Percentiles rank a stretch among this genome's conserved stretches.
Conservation (phyloP, 2,888 invertebrate species). For the Troides aeacus region DNA sequence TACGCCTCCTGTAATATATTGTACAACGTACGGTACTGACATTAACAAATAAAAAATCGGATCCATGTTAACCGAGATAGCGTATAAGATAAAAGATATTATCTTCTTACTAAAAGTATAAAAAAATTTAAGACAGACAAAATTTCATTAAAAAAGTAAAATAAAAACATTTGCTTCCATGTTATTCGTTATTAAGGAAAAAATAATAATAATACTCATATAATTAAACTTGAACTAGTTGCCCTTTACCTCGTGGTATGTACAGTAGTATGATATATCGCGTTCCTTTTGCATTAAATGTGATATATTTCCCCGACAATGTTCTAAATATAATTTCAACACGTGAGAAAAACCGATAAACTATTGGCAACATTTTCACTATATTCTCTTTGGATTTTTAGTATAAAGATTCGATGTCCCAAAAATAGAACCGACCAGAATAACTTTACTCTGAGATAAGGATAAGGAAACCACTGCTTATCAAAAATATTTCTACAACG, state of each 20-base stretch:
- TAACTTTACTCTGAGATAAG: conserved; percentile 57
- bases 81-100: no score
- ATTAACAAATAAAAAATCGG: no score
- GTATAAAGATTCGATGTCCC: conserved; percentile 41
- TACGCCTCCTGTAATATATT: no score
- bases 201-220: not conserved
- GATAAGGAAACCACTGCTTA: conserved; percentile 51
- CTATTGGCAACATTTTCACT: conserved; percentile 53
- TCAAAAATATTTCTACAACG: conserved; percentile 54
- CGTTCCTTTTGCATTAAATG: not conserved
- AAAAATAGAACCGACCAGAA: conserved; percentile 48
- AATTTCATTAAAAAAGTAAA: not conserved
- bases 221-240: not conserved
- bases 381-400: conserved; percentile 56
- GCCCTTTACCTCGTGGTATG: not conserved
- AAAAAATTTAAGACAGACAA: not conserved
- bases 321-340: not conserved
- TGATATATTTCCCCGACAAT: not conserved
- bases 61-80: no score
- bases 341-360: conserved; percentile 16
- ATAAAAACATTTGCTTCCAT: not conserved
- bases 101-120: no score
- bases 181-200: not conserved
- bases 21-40: no score
- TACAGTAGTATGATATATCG: not conserved